Conservation (phyloP, 1,140 invertebrate species). For the Laupala kohalensis region DNA sequence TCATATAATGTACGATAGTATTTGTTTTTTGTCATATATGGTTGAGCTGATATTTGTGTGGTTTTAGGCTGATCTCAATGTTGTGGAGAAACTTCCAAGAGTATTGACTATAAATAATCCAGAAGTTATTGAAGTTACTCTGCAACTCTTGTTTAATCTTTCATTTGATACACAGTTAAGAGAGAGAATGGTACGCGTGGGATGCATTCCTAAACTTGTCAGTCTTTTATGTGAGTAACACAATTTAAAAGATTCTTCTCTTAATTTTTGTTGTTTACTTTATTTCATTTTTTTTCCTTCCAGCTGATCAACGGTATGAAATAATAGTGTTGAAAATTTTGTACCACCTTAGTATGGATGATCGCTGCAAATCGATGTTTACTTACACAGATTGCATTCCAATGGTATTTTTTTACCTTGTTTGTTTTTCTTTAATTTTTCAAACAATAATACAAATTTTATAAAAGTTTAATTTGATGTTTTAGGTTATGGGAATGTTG, state of each 20-base stretch:
- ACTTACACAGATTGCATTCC: slow-evolving; percentile 90
- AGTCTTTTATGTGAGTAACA: slow-evolving; percentile 62
- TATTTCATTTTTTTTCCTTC: slow-evolving; percentile 1
- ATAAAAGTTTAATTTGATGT: not conserved
- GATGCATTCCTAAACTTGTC: slow-evolving; percentile 79
- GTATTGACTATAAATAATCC: slow-evolving; percentile 55
- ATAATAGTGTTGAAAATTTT: slow-evolving; percentile 76
- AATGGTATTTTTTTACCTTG: slow-evolving; percentile 39
- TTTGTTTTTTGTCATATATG: not conserved
- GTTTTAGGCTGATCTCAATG: slow-evolving; percentile 42
- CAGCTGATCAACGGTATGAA: slow-evolving; percentile 72
- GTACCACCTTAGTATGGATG: slow-evolving; percentile 91
- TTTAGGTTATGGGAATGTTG: slow-evolving; percentile 58
- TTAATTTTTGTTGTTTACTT: slow-evolving; percentile 9
- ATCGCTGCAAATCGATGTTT: slow-evolving; percentile 87
- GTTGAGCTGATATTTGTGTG: not conserved
- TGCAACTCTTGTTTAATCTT: slow-evolving; percentile 87
- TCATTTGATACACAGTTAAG: slow-evolving; percentile 87
- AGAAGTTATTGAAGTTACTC: slow-evolving; percentile 74
- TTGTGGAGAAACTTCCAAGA: slow-evolving; percentile 60
- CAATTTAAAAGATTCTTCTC: not conserved
- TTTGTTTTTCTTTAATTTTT: not conserved
- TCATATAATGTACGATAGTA: not conserved
- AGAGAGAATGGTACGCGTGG: slow-evolving; percentile 78
- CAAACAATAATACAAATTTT: not conserved